Percentiles rank a stretch among this genome's conserved stretches.
These are phyloP conservation scores for Chelon labrosus DNA, from an alignment of 2,797 vertebrate species.

Conservation along the genomic window DNA sequence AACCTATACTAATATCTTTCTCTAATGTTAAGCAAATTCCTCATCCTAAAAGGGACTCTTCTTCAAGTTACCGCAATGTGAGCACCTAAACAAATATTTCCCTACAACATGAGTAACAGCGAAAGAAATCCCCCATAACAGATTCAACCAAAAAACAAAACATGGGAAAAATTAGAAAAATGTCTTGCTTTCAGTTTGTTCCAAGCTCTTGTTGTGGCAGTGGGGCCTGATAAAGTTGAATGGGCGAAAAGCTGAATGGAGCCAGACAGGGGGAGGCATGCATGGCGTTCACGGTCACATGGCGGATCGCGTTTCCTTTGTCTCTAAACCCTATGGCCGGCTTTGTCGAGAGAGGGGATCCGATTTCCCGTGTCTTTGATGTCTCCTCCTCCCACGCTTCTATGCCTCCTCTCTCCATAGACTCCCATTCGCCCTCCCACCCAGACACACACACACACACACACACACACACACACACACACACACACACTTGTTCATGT, in stretches of 20 bases:
- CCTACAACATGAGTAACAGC: not conserved
- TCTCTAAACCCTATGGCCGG: constrained; percentile 64
- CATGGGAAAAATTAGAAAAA: too few relatives aligned
- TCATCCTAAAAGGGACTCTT: not conserved
- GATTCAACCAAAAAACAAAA: not conserved
- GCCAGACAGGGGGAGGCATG: constrained; percentile 69
- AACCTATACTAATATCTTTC: not conserved
- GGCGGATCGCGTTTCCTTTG: constrained; percentile 77
- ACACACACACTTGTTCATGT: constrained; percentile 30
- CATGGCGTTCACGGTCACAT: constrained; percentile 71
- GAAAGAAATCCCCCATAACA: not conserved
- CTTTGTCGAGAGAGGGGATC: constrained; percentile 73
- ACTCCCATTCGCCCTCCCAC: constrained; percentile 33
- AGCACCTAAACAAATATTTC: not conserved
- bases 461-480: constrained; percentile 25
- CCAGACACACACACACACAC: constrained; percentile 20
- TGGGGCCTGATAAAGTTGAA: constrained; percentile 69
- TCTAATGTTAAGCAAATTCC: too few relatives aligned
- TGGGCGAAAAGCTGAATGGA: constrained; percentile 81
- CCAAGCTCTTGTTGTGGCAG: constrained; percentile 7
- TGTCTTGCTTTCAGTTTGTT: not conserved
- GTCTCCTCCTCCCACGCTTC: constrained; percentile 75
- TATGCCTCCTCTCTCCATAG: constrained; percentile 46
- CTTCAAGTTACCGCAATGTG: not conserved
- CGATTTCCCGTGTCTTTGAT: constrained; percentile 78